Evolutionary conservation across 2,797 vertebrate species (phyloP).

Genomic region (Microhierax caerulescens): DNA sequence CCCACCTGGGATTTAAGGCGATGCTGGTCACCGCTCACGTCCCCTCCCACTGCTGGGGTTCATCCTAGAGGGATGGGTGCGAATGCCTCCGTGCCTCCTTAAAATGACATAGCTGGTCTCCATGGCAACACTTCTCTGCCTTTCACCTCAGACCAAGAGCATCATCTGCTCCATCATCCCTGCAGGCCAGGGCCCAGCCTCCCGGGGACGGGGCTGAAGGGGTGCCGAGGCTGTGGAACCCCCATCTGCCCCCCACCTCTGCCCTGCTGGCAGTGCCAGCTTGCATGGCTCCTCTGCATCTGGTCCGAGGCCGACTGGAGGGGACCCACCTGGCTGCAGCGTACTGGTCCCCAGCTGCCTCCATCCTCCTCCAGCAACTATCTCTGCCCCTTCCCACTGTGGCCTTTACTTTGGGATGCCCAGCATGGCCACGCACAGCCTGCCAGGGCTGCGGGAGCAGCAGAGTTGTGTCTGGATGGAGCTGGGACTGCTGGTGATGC

Average conservation of each 20-base stretch:
- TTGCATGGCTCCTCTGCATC: rapidly evolving
- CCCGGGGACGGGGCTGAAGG: background rate
- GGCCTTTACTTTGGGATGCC: rapidly evolving
- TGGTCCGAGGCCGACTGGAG: rapidly evolving
- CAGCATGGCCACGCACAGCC: rapidly evolving
- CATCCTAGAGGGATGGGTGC: background rate
- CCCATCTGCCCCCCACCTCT: rapidly evolving
- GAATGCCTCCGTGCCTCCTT: conserved; percentile 35
- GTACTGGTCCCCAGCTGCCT: background rate
- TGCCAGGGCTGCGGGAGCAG: background rate
- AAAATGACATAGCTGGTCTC: conserved; percentile 62
- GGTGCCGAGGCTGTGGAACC: rapidly evolving
- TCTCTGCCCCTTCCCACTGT: background rate
- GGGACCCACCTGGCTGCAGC: rapidly evolving
- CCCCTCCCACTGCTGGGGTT: background rate
- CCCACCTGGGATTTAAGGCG: too few species aligned
- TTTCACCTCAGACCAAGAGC: conserved; percentile 65
- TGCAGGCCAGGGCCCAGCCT: background rate
- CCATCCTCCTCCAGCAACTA: too few species aligned
- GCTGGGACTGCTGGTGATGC: rapidly evolving
- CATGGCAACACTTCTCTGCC: conserved; percentile 70
- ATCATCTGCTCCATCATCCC: conserved; percentile 62
- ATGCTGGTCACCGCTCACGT: rapidly evolving
- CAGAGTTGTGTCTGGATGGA: background rate
- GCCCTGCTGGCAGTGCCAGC: background rate